These are phyloP conservation scores for Peromyscus maniculatus DNA, from an alignment of 2,113 vertebrate genomes.

Conservation along the genomic window DNA sequence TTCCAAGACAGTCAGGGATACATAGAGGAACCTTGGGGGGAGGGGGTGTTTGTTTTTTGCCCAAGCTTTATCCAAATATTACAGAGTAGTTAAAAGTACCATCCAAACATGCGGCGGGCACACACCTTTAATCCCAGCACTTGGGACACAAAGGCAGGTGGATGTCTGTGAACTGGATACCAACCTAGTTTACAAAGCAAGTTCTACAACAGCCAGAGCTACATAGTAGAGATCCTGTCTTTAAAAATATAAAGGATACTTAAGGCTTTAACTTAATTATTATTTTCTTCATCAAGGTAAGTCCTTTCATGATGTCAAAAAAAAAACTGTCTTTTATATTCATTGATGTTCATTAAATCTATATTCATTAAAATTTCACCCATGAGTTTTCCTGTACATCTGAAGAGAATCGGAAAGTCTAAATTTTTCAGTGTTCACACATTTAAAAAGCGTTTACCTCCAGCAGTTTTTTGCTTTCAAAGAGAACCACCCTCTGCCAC, in stretches of 20 bases:
- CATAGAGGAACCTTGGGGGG: neutral
- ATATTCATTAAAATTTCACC: neutral
- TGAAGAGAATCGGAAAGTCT: neutral
- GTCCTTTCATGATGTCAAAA: neutral
- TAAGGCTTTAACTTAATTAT: no score
- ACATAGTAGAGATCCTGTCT: neutral
- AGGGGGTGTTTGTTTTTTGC: neutral
- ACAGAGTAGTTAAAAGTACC: neutral
- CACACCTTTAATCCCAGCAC: neutral
- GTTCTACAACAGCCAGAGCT: neutral
- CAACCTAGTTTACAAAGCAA: neutral
- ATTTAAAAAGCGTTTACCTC: neutral
- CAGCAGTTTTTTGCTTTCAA: neutral
- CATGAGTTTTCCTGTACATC: neutral
- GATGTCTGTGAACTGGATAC: neutral
- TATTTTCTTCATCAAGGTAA: neutral
- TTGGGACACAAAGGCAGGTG: neutral
- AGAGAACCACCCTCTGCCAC: neutral
- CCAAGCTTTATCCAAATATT: neutral
- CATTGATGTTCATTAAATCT: neutral
- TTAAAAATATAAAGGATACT: neutral
- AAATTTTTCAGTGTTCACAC: neutral
- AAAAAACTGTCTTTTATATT: neutral
- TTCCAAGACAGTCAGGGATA: neutral
- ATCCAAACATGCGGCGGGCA: neutral